These are phyloP conservation scores for Myrmophylax atrothorax DNA, from an alignment of 2,113 vertebrate genomes.

Conservation along the genomic window DNA sequence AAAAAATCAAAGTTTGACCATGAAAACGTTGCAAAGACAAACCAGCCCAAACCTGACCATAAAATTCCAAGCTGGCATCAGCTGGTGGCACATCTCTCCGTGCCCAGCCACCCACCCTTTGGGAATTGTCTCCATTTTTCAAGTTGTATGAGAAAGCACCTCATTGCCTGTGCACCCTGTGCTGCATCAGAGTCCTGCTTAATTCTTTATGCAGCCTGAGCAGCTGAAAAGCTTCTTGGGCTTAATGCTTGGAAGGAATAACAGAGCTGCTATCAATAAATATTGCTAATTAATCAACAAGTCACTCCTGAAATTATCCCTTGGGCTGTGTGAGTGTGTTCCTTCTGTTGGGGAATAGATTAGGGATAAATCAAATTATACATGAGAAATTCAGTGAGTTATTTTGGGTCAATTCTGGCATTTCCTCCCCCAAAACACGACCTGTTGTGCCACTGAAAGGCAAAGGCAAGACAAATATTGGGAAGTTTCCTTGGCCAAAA, in stretches of 20 bases:
- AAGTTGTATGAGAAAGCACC: neutral
- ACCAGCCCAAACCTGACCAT: neutral
- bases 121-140: neutral
- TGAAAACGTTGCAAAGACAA: neutral
- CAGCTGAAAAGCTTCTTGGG: neutral
- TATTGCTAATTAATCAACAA: neutral
- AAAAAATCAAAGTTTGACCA: neutral
- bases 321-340: neutral
- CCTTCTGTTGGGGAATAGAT: neutral
- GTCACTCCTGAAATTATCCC: neutral
- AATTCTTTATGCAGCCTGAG: neutral
- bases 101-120: neutral
- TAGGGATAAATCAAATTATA: neutral
- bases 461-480: neutral
- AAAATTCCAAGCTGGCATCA: neutral
- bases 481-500: neutral
- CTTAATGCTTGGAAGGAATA: neutral
- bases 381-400: neutral
- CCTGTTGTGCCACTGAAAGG: neutral
- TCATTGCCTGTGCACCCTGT: neutral
- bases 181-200: neutral
- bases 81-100: fast-evolving
- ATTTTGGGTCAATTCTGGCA: neutral
- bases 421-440: neutral
- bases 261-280: neutral